Evolutionary conservation across 2,888 invertebrate species (phyloP).

Genomic region (Platycheirus albimanus): DNA sequence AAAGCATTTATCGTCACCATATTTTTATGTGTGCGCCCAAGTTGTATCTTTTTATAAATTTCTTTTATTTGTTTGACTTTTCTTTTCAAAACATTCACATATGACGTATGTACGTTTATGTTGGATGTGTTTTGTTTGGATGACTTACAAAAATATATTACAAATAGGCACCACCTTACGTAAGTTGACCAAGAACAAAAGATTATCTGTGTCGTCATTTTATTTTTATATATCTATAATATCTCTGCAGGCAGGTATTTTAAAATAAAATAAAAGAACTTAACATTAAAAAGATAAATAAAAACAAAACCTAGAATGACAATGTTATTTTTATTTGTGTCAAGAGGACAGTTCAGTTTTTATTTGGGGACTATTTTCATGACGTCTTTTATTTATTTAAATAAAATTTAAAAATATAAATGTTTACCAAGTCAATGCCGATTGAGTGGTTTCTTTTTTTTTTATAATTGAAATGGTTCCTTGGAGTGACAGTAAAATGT

Average conservation of each 20-base stretch:
- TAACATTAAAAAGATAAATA: neutral
- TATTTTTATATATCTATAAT: slow-evolving; percentile 1
- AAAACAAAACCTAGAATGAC: slow-evolving; percentile 18
- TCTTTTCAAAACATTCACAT: neutral
- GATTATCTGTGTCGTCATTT: slow-evolving; percentile 26
- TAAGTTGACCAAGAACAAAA: slow-evolving; percentile 36
- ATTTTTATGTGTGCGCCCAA: slow-evolving; percentile 6
- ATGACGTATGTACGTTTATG: slow-evolving; percentile 30
- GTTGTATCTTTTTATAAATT: neutral
- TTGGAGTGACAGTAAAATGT: slow-evolving; percentile 18
- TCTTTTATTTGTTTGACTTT: slow-evolving; percentile 1
- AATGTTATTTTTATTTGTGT: slow-evolving; percentile 55
- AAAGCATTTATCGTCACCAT: slow-evolving; percentile 44
- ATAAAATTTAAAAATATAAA: slow-evolving; percentile 14
- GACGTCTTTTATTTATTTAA: slow-evolving; percentile 21
- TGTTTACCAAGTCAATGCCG: slow-evolving; percentile 5
- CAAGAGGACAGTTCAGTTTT: slow-evolving; percentile 51
- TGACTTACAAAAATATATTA: neutral
- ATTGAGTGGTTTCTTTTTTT: neutral
- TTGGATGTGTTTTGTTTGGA: neutral
- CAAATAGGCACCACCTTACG: too few relatives aligned
- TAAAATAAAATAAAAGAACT: slow-evolving; percentile 11
- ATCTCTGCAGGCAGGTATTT: slow-evolving; percentile 1
- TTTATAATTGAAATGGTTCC: neutral
- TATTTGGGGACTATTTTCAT: slow-evolving; percentile 9